Base-by-base conservation (phyloP, 2,797 vertebrate species). In the Craterocephalus amniculus region DNA sequence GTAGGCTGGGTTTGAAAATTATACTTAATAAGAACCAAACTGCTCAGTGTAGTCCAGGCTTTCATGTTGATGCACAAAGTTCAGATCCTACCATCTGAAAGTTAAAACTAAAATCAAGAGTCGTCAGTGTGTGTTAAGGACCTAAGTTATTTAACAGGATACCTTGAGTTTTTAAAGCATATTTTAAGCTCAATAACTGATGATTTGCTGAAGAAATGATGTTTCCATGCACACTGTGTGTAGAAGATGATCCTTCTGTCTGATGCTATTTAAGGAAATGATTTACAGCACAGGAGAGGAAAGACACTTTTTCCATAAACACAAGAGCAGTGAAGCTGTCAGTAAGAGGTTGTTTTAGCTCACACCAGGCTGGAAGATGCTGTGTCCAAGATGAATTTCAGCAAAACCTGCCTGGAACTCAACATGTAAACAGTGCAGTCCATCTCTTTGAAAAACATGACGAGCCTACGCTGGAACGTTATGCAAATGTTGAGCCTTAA, bases 251-350 rank as follows among this genome's bases (percentile, higher is more conserved):
- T 27, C 38, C 51, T n/a, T 55, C 35, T 61, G 26, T n/a, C 36
- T 31, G n/a, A 26, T 27, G 38, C 51, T 45, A 62, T 70, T 62
- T 43, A 32, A 16, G 58, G 49, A 70, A 48, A 62, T 27, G 60
- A 22, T 60, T 2, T 48, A 48, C 29, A 22, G 9, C 9, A 40
- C 27, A 45, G 5, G 13, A 55, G 49, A 61, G 45, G 57, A 63
- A n/a, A 32, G 36, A 36, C 4, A 52, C 20, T 38, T 55, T 12
- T 31, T 43, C 36, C 49, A 24, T 61, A 62, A 62, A 70, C 49
- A 55, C 6, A 3, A 26, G 27, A 40, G 26, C 35, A 8, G 24
- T 14, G 7, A 59, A 78, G 66, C 67, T 67, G 66, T 63, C 71
- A n/a, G 40, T 29, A 20, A 38, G 54, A 63, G 16, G 24, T 12